Base-by-base conservation (phyloP, 2,888 invertebrate species). In the Cantharis flavilabris region DNA sequence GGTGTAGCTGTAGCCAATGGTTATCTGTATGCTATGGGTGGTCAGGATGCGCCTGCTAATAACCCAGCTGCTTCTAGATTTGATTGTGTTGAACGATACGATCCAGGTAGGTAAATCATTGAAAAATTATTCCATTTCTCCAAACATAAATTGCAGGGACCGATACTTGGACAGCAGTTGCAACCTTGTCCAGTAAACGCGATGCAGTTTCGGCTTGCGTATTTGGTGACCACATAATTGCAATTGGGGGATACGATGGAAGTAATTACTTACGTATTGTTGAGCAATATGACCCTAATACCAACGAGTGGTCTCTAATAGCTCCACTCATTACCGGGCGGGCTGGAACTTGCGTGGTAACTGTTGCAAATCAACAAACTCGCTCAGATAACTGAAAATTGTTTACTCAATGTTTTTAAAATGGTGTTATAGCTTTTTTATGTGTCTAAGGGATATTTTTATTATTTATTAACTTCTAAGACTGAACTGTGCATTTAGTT, bases 171-270 rank as follows among this genome's bases (percentile, higher is more conserved):
- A 93, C 95, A 62, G 91, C 94, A 85, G 93, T 98, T 67, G 95
- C 97, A 20, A 92, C 95, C 5, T 92, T 98, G 84, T 94, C 94
- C 70, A 91, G 94, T 83, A 96, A 96, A 67, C 90, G 97, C 49
- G 98, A 98, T 89, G 95, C 97, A 5, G 95, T 97, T 77, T 97
- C 97, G 13, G 94, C 96, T 77, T 96, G 96, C 83, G 89, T 96
- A 62, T 92, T 98, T 11, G 98, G 96, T 1, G 95, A 96, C 86
- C 90, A 93, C 82, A 90, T 97, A 75, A 92, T 95, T 70, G 95
- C 95, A 62, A 94, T 96, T 20, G 98, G 98, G 20, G 98, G 98
- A 1, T 97, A 96, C 87, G 97, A 98, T 89, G 98, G 98, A 26
- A 94, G 94, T 84, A 93, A 94, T 83, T 97, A 97, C 87, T 90